Evolutionary conservation across 2,113 vertebrate species (phyloP).

Genomic region (Chionodraco myersi): DNA sequence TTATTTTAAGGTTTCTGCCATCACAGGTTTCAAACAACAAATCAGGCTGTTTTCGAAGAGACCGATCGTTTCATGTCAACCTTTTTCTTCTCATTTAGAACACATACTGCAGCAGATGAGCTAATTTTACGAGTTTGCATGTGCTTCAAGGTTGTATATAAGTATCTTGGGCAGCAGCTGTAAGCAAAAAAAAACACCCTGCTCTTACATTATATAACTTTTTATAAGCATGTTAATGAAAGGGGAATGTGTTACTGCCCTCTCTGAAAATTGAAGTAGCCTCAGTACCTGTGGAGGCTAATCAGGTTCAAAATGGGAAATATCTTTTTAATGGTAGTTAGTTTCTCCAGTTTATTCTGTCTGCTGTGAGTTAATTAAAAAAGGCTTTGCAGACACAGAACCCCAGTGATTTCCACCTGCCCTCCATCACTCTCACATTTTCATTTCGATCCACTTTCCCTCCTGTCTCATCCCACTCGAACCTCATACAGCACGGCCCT

Average conservation of each 20-base stretch:
- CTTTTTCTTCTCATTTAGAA: not conserved
- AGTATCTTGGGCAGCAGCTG: not conserved
- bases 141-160: not conserved
- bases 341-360: slow-evolving; percentile 55
- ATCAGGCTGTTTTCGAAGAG: not conserved
- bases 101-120: not conserved
- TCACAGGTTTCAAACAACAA: slow-evolving; percentile 1
- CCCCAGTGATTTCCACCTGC: slow-evolving; percentile 57
- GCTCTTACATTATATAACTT: not conserved
- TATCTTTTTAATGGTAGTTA: slow-evolving; percentile 58
- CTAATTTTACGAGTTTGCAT: not conserved
- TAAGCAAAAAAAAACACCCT: not conserved
- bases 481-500: slow-evolving; percentile 17
- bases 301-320: slow-evolving; percentile 61
- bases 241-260: not conserved
- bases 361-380: slow-evolving; percentile 70
- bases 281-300: slow-evolving; percentile 43
- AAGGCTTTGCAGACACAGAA: slow-evolving; percentile 46
- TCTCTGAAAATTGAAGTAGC: slow-evolving; percentile 43
- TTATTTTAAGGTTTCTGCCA: not conserved
- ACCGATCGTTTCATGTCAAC: not conserved
- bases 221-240: not conserved
- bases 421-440: slow-evolving; percentile 36
- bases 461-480: slow-evolving; percentile 37
- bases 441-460: slow-evolving; percentile 42